Percentiles rank a stretch among this genome's conserved stretches.
Conservation (phyloP, 1,140 invertebrate genomes). For the Drosophila asahinai region DNA sequence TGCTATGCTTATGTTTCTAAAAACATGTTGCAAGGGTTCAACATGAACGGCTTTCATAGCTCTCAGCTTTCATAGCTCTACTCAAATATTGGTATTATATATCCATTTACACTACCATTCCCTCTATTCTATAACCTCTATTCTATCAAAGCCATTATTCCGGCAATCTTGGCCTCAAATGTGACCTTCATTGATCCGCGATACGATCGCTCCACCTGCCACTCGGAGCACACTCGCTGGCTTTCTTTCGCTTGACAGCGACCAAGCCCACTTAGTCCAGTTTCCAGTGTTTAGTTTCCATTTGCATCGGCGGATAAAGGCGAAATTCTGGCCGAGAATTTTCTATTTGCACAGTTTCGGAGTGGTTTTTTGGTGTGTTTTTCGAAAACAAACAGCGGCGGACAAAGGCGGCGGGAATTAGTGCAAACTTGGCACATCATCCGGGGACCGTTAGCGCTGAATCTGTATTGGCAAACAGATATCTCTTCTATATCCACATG, state of each 20-base stretch:
- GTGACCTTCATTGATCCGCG: slow-evolving; percentile 28
- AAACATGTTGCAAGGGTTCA: too few species aligned
- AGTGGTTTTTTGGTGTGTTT: slow-evolving; percentile 11
- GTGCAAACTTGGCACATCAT: slow-evolving; percentile 64
- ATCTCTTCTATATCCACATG: background rate
- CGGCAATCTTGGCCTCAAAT: background rate
- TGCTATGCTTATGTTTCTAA: too few species aligned
- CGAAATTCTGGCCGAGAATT: slow-evolving; percentile 38
- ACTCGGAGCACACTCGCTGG: slow-evolving; percentile 4
- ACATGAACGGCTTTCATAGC: too few species aligned
- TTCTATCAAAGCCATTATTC: too few species aligned
- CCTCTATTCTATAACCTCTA: too few species aligned
- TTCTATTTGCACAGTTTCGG: slow-evolving; percentile 60
- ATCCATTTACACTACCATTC: too few species aligned
- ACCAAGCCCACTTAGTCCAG: slow-evolving; percentile 51
- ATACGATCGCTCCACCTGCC: slow-evolving; percentile 31
- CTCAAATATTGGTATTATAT: too few species aligned
- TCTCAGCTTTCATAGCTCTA: too few species aligned
- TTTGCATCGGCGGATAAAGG: slow-evolving; percentile 42
- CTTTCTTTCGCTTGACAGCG: slow-evolving; percentile 5
- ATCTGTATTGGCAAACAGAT: slow-evolving; percentile 22
- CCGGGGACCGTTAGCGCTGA: slow-evolving; percentile 61
- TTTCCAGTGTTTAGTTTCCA: slow-evolving; percentile 53
- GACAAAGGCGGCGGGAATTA: slow-evolving; percentile 32
- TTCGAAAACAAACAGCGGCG: slow-evolving; percentile 33